phyloP scores from a whole-genome alignment of 2,113 vertebrate species.

The Cyphomyrus plagiostoma region DNA sequence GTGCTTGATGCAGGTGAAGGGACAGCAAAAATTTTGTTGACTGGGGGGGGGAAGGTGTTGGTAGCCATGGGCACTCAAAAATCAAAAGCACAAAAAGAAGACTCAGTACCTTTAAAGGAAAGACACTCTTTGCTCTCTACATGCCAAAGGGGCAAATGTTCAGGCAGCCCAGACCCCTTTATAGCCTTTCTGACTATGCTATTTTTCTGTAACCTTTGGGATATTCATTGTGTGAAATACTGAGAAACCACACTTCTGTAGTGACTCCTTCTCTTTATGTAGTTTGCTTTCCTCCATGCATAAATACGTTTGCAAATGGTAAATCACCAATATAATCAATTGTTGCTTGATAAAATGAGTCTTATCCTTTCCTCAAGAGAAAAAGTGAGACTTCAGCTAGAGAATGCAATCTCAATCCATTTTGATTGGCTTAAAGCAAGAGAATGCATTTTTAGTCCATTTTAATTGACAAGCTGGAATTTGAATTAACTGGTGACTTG shows the following conservation, averaged over 20 bases:
- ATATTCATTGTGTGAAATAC: neutral
- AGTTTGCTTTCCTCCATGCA: neutral
- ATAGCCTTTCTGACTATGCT: neutral
- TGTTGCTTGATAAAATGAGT: neutral
- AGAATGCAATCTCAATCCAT: neutral
- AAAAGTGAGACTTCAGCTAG: neutral
- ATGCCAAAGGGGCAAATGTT: neutral
- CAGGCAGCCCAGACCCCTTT: neutral
- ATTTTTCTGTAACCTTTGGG: neutral
- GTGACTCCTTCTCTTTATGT: neutral
- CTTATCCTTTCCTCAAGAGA: neutral
- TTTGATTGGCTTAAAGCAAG: neutral
- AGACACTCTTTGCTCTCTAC: neutral
- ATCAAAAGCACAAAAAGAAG: neutral
- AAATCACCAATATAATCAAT: neutral
- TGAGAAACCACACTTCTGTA: neutral
- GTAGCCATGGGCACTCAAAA: neutral
- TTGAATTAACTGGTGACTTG: neutral
- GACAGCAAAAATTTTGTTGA: neutral
- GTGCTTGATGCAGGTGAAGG: neutral
- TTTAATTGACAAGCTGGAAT: neutral
- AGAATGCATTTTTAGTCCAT: neutral
- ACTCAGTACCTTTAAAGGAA: neutral
- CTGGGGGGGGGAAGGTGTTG: neutral
- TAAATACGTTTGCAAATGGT: neutral